phyloP scores from a whole-genome alignment of 2,888 invertebrate genomes.

The Venusia cambrica region DNA sequence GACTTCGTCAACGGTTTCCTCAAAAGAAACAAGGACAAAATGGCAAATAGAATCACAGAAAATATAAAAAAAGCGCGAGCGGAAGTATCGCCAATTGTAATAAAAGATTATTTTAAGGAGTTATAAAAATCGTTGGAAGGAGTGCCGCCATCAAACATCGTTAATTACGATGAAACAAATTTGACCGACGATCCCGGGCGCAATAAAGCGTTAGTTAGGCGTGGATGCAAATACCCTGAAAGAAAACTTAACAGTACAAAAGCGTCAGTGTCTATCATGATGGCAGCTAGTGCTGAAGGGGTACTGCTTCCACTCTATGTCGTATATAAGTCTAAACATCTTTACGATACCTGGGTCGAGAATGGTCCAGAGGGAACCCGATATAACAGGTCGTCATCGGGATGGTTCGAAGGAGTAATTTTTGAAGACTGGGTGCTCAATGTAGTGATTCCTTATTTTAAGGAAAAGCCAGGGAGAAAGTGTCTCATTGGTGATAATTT shows the following conservation, averaged over 20 bases:
- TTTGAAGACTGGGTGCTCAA: constrained; percentile 38
- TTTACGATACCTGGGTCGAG: no score
- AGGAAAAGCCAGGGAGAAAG: constrained; percentile 35
- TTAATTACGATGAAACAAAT: constrained; percentile 3
- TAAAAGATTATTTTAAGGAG: constrained; percentile 1
- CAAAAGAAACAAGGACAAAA: neutral
- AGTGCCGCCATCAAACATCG: neutral
- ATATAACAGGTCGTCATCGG: no score
- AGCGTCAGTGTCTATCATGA: constrained; percentile 46
- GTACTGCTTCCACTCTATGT: constrained; percentile 35
- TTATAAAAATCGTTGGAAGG: constrained; percentile 1
- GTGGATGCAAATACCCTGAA: no score
- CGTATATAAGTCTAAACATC: no score
- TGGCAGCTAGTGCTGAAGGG: constrained; percentile 48
- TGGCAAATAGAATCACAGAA: neutral
- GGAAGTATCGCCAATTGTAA: neutral
- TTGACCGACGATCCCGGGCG: constrained; percentile 25
- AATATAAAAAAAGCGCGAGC: constrained; percentile 1
- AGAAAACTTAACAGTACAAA: no score
- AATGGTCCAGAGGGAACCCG: no score
- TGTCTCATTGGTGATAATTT: constrained; percentile 50
- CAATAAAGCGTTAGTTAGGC: no score
- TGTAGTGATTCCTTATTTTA: constrained; percentile 28
- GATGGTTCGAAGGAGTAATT: no score
- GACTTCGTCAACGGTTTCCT: neutral